phyloP scores from a whole-genome alignment of 2,888 invertebrate species.

The Tetranychus piercei region DNA sequence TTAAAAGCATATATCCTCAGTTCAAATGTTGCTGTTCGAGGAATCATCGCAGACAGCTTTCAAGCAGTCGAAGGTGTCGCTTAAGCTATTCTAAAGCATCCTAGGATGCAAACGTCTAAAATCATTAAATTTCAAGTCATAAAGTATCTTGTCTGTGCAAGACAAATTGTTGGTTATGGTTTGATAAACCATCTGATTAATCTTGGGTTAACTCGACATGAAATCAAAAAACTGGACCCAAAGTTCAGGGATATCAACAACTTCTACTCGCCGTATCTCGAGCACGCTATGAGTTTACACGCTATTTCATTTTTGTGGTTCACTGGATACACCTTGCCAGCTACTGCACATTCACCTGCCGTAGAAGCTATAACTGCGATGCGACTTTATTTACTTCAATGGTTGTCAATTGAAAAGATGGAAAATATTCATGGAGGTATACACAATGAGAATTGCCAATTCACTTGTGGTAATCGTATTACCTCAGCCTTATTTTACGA shows the following conservation, averaged over 20 bases:
- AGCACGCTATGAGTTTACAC: not conserved
- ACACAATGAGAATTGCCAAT: not conserved
- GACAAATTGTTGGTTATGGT: not conserved
- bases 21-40: no score
- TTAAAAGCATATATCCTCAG: no score
- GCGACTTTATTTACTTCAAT: not conserved
- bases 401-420: not conserved
- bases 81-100: no score
- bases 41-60: no score
- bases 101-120: no score
- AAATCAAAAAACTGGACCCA: not conserved
- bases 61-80: no score
- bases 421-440: not conserved
- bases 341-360: not conserved
- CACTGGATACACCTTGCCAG: not conserved
- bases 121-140: no score
- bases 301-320: not conserved
- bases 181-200: not conserved
- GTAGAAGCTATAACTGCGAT: not conserved
- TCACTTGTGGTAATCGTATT: no score
- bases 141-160: not conserved
- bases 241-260: not conserved
- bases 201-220: not conserved
- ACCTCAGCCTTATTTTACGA: no score
- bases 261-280: not conserved